Base-by-base conservation (phyloP, 2,797 vertebrate genomes). In the Phoebastria nigripes region DNA sequence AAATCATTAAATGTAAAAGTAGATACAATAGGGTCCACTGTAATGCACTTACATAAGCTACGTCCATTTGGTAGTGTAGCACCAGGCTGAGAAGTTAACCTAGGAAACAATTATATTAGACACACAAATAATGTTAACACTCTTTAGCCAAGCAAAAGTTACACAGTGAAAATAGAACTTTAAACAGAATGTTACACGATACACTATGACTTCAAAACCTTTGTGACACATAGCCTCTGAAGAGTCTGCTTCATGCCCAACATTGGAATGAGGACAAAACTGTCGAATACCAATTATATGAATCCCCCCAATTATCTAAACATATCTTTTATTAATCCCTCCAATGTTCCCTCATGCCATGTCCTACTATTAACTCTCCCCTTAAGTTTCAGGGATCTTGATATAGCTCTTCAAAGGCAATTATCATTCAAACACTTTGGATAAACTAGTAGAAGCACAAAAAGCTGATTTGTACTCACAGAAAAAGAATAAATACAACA, bases 1-100 rank as follows among this genome's bases (percentile, higher is more conserved):
- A 55, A 94, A 74, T 3, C 55, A 4, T 44, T 95, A 33, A 51
- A 92, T 44, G 46, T 29, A 47, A 77, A 82, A 91, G 24, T 1
- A 67, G 25, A 52, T 59, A 66, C 29, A 51, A n/a, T 59, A 62
- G 31, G 24, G 44, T 66, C 47, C 5, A 6, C 65, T 44, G 11
- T 70, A 90, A 92, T 93, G 96, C 65, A 98, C 98, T 98, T 96
- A 98, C 98, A 98, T 97, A 98, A 97, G 97, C 99, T 99, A 99
- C 99, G 99, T 94, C 99, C 99, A 96, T 99, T 99, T 97, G 99
- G 98, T 98, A 99, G 98, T 91, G 98, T 96, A 98, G 98, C 98
- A 97, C 99, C 99, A 97, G 99, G 98, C 74, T 98, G 98, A 97
- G 98, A 98, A 95, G 99, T 99, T 97, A 99, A 98, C 98, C 99